These are phyloP conservation scores for Xenus cinereus DNA, from an alignment of 2,113 vertebrate species.

Conservation along the genomic window DNA sequence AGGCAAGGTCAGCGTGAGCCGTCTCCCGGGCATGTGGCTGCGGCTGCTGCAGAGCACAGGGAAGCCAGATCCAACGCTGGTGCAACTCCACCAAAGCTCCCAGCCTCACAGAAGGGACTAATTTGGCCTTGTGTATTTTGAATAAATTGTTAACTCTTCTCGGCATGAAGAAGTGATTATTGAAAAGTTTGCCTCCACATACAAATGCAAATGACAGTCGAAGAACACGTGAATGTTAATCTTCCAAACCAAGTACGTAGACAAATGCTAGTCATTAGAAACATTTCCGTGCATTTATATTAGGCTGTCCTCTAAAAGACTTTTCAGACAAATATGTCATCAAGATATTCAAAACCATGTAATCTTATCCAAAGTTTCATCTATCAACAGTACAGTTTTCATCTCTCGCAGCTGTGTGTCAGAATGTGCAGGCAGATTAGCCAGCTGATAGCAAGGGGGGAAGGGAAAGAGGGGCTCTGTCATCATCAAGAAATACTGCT, in stretches of 20 bases:
- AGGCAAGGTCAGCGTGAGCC: background rate
- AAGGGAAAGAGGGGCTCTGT: conserved; percentile 67
- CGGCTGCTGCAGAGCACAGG: background rate
- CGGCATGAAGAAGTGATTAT: conserved; percentile 80
- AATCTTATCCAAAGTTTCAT: conserved; percentile 88
- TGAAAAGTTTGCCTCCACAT: conserved; percentile 84
- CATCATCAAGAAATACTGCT: conserved; percentile 45
- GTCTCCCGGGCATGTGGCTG: background rate
- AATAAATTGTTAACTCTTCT: conserved; percentile 84
- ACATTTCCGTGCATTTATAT: conserved; percentile 88
- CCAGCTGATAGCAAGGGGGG: conserved; percentile 80
- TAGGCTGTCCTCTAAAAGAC: conserved; percentile 88
- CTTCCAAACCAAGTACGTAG: conserved; percentile 82
- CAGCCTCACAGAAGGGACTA: conserved; percentile 57
- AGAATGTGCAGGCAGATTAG: conserved; percentile 81
- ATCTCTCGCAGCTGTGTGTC: conserved; percentile 84
- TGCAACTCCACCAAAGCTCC: conserved; percentile 46
- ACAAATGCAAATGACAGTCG: conserved; percentile 85
- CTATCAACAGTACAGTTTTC: conserved; percentile 83
- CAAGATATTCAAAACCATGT: conserved; percentile 89
- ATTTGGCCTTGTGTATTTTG: conserved; percentile 70
- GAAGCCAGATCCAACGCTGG: background rate
- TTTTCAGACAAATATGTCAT: conserved; percentile 89
- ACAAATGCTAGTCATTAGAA: conserved; percentile 88
- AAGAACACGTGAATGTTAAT: conserved; percentile 82